Base-by-base conservation (phyloP, 1,140 invertebrate genomes). In the Cepaea nemoralis region DNA sequence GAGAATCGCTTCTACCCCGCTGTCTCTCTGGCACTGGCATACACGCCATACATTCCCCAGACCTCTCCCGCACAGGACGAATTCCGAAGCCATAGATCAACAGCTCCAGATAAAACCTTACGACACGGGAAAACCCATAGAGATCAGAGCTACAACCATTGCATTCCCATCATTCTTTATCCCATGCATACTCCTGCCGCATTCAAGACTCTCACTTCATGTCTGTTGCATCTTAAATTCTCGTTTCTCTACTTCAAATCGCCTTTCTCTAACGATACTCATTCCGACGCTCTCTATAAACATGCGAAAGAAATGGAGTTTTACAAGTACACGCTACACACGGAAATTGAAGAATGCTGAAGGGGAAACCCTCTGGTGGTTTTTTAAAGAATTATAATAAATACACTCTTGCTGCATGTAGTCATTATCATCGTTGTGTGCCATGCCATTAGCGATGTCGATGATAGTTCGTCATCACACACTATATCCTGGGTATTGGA, bases 191-290 rank as follows among this genome's bases (percentile, higher is more conserved):
- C 59, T 63, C 22, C 27, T 31, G 27, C 59, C n/a, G 6, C n/a
- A 31, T 63, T 63, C 59, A 63, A 63, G 27, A 63, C 59, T 31
- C 27, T 63, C 33, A 31, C 59, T 10, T 31, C 8, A 63, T 63
- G 59, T 63, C 59, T 63, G n/a, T 31, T 63, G 59, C 59, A 63
- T 63, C 59, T 27, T 55, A 63, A 63, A 63, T 31, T 2, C 27
- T 63, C 59, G 6, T 63, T 59, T 31, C 27, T 63, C 27, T 63
- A 3, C 59, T 31, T 8, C n/a, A 63, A 63, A 63, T 63, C 59
- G 5, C 1, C 59, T 8, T 31, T 63, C 59, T 63, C 27, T 3
- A 31, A 31, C n/a, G 27, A 63, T 63, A 31, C n/a, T 63, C 27
- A 31, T 63, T 16, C 12, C n/a, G 50, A 24, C n/a, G 2, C n/a